Evolutionary conservation across 92 coral and sea anemone species (phyloP).

Genomic region (Bergia sp.): DNA sequence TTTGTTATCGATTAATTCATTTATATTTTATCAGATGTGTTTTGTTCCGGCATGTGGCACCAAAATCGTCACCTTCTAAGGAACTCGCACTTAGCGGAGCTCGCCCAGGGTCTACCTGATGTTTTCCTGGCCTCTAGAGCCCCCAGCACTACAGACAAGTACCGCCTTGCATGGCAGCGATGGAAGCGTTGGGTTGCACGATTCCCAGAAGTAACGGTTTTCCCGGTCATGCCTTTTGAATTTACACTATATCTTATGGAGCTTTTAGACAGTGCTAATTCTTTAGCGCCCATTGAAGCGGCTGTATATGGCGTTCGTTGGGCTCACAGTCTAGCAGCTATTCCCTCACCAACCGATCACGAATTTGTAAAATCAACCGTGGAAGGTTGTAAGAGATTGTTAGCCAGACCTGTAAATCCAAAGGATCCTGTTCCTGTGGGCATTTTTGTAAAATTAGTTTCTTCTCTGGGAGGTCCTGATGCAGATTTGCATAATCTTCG

Average conservation of each 20-base stretch:
- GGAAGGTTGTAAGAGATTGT: no score
- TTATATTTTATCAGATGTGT: not conserved
- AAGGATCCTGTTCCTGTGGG: no score
- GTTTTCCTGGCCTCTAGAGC: constrained; percentile 2
- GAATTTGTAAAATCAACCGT: no score
- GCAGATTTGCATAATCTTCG: no score
- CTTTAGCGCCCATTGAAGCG: constrained; percentile 14
- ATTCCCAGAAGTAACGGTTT: constrained; percentile 13
- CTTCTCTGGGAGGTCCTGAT: no score
- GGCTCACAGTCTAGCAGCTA: constrained; percentile 18
- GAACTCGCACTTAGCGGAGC: not conserved
- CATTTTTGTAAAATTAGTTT: no score
- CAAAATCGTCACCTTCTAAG: not conserved
- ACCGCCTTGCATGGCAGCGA: constrained; percentile 14
- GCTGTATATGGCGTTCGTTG: constrained; percentile 11
- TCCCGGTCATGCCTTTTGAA: not conserved
- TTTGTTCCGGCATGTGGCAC: constrained; percentile 15
- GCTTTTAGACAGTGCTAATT: not conserved
- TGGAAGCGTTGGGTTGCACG: constrained; percentile 13
- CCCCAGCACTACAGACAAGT: constrained; percentile 1
- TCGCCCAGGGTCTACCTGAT: constrained; percentile 16
- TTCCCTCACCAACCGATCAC: no score
- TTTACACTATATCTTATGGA: constrained; percentile 1
- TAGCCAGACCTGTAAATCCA: no score
- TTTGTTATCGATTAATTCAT: constrained; percentile 3